Conservation (phyloP, 2,888 invertebrate species). For the Coenonympha glycerion region DNA sequence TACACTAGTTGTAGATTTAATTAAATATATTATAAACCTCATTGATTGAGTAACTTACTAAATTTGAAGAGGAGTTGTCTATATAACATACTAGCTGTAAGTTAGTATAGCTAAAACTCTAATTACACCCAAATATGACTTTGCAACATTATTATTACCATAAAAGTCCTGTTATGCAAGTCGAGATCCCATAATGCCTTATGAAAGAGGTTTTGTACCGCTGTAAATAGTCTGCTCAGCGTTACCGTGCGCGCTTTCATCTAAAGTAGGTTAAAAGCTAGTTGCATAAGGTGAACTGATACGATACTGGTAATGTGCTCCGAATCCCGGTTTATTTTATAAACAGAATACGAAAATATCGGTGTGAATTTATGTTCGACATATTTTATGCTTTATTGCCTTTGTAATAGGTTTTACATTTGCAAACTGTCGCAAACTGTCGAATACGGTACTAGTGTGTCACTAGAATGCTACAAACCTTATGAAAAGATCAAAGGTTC, state of each 20-base stretch:
- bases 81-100: too few species aligned
- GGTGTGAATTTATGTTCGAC: not conserved
- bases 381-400: conserved; percentile 8
- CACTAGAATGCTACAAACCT: conserved; percentile 4
- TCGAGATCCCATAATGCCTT: conserved; percentile 5
- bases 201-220: conserved; percentile 12
- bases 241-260: conserved; percentile 32
- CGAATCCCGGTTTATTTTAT: conserved; percentile 25
- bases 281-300: conserved; percentile 47
- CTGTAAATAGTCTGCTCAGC: conserved; percentile 21
- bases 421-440: not conserved
- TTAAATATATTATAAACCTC: too few species aligned
- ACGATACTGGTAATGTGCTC: conserved; percentile 23
- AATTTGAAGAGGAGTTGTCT: too few species aligned
- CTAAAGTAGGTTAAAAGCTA: conserved; percentile 57
- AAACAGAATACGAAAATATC: conserved; percentile 20
- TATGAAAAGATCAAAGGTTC: conserved; percentile 6
- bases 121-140: too few species aligned
- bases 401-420: conserved; percentile 1
- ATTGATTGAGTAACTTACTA: too few species aligned
- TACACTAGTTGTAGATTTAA: too few species aligned
- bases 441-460: conserved; percentile 1
- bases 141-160: not conserved
- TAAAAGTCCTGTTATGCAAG: not conserved
- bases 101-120: too few species aligned